phyloP scores from a whole-genome alignment of 2,113 vertebrate genomes.

The Psilopsiagon aymara region DNA sequence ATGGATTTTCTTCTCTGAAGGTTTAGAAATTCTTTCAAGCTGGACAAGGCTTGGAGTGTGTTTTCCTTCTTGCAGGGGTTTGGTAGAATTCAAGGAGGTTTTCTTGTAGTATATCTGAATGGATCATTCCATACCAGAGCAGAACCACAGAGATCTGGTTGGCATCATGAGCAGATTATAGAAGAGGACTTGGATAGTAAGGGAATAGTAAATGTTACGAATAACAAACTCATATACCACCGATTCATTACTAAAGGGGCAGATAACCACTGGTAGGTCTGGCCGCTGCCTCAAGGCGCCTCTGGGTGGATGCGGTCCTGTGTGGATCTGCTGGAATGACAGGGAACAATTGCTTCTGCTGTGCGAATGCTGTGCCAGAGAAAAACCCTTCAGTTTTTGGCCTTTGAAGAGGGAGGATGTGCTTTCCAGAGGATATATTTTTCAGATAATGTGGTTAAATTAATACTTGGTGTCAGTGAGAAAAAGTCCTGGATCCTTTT shows the following conservation, averaged over 20 bases:
- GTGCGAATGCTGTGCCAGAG: not conserved
- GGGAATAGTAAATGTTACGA: not conserved
- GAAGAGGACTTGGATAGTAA: not conserved
- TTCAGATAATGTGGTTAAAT: not conserved
- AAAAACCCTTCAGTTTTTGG: not conserved
- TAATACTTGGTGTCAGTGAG: not conserved
- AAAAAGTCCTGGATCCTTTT: not conserved
- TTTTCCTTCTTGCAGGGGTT: not conserved
- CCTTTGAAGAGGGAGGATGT: not conserved
- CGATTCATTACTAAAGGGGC: not conserved
- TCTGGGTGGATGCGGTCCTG: not conserved
- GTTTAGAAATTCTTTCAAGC: not conserved
- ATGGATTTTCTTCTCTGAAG: not conserved
- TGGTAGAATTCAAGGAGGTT: not conserved
- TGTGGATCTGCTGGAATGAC: rapidly evolving
- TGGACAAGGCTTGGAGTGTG: not conserved
- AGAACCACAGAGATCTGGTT: not conserved
- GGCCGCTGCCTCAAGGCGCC: not conserved
- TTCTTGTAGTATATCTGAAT: not conserved
- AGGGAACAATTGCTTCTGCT: not conserved
- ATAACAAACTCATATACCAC: not conserved
- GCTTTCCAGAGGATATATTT: not conserved
- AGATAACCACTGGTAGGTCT: not conserved
- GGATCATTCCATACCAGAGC: not conserved
- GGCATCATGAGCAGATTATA: not conserved